Percentiles rank a stretch among this genome's conserved stretches.
Conservation (phyloP, 2,113 vertebrate genomes). For the Heterotilapia buettikoferi region DNA sequence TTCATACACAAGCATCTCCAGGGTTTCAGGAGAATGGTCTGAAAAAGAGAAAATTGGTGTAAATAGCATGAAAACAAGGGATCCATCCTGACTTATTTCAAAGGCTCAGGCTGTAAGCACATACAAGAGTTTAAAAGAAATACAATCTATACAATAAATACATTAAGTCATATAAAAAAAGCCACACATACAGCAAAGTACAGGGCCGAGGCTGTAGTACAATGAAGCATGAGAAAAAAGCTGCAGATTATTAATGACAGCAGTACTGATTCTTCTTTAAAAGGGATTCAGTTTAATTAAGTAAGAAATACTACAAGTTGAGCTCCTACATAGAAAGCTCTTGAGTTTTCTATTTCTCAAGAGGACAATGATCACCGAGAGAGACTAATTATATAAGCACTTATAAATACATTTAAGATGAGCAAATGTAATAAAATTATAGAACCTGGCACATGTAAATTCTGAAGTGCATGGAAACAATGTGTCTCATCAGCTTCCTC, state of each 20-base stretch:
- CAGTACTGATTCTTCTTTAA: rapidly evolving
- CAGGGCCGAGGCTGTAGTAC: background rate
- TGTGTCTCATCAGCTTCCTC: background rate
- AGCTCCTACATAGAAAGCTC: background rate
- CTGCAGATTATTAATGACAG: background rate
- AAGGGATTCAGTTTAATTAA: background rate
- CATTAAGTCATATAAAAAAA: background rate
- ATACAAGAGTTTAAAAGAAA: background rate
- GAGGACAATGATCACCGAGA: background rate
- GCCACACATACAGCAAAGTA: background rate
- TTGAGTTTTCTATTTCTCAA: background rate
- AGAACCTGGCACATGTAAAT: background rate
- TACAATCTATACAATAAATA: background rate
- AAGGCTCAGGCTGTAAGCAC: background rate
- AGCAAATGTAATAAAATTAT: background rate
- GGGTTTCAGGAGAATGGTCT: background rate
- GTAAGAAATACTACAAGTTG: background rate
- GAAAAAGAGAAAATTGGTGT: background rate
- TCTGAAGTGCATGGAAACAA: background rate
- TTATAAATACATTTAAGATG: background rate
- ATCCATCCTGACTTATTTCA: background rate
- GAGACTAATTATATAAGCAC: background rate
- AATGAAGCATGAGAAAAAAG: background rate
- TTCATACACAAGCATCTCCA: background rate
- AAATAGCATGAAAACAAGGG: background rate